Base-by-base conservation (phyloP, 2,797 vertebrate species). In the Helostoma temminkii region DNA sequence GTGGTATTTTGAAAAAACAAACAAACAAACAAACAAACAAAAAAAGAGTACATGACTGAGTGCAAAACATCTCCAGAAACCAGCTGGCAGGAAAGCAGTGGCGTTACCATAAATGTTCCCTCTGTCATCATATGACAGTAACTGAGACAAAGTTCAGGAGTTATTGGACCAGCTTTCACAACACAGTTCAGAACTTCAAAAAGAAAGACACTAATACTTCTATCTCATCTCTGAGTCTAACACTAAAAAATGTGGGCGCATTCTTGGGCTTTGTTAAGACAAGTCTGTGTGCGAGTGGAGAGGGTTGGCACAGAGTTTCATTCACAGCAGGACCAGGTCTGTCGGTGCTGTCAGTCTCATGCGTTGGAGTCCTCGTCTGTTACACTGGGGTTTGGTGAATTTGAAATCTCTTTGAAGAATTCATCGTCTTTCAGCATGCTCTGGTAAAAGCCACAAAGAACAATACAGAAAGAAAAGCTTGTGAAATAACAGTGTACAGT, bases 341-440 rank as follows among this genome's bases (percentile, higher is more conserved):
- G 39, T 8, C 11, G 64, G 70, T 66, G 67, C 49, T 6, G 47
- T 50, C 50, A 0, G 74, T 21, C 87, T 98, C 95, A 98, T 80
- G 97, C 94, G 0, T 94, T 97, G 18, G 95, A 97, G 81, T 99
- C 97, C 43, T 98, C 96, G 0, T 99, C 96, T 14, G 95, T 97
- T 28, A 96, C 90, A 43, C 96, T 97, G 92, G 91, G 90, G 77
- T 95, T 96, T 0, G 96, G 96, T 2, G 96, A 99, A 64, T 95
- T 89, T 0, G 95, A 94, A 64, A 94, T 90, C 85, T 96, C 97
- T 80, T 94, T 96, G 83, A 99, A 99, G 93, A 99, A 94, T 65
- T 98, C 97, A 0, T 99, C 98, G 37, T 99, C 97, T 87, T 99
- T 99, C 59, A 99, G 74, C 98, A 97, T 99, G 91, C 98, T 97